Base-by-base conservation (phyloP, 2,797 vertebrate genomes). In the Coendou prehensilis region DNA sequence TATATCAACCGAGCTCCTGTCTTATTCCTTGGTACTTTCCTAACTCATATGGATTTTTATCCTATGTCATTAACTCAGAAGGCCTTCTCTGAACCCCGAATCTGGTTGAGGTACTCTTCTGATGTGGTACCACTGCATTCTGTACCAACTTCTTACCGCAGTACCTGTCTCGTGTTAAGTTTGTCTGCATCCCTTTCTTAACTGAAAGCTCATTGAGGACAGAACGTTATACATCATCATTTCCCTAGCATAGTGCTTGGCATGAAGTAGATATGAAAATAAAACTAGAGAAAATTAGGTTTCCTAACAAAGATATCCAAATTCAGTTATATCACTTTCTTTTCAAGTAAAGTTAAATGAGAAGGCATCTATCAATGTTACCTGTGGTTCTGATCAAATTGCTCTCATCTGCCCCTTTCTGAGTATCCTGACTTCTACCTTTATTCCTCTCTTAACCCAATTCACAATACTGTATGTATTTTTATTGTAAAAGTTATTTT, bases 401-500 rank as follows among this genome's bases (percentile, higher is more conserved):
- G 33, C 50, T 97, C 80, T 30, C 10, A 69, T 75, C 30, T 91
- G 79, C 22, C 17, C 67, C 28, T 92, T 86, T 57, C 52, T 26
- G 67, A 93, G 26, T 52, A n/a, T 45, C 50, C 41, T 76, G 57
- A 81, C 13, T 82, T 2, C 33, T 50, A 67, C 22, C 22, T 47
- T 69, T 52, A 91, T 52, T 71, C 33, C 10, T 28, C 64, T 80
- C 52, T 91, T 59, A 83, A 37, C 11, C 18, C 5, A 80, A 54
- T 26, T 76, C 15, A 87, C 26, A 95, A 80, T 30, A 89, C 0
- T 30, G 41, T 87, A 78, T 61, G 94, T 89, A 50, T 18, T 89
- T 94, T 96, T 71, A 76, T n/a, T 84, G 28, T 23, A 4, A 50
- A 96, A 96, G 20, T 56, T 87, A 92, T 67, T 94, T 81, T 85